Evolutionary conservation across 2,797 vertebrate species (phyloP).

Genomic region (Siniperca obscura): DNA sequence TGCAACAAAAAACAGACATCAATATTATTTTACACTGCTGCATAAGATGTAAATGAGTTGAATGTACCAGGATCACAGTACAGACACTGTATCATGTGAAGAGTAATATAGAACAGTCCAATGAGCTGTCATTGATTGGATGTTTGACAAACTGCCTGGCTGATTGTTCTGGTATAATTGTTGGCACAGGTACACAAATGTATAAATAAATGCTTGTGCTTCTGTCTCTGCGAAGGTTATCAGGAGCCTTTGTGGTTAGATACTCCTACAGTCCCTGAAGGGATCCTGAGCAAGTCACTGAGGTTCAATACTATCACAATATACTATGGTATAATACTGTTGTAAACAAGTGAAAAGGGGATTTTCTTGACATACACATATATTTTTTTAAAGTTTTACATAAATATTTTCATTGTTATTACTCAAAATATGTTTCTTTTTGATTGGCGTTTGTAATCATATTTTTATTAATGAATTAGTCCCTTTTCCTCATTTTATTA

Average conservation of each 20-base stretch:
- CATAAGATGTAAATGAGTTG: background rate
- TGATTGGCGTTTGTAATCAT: background rate
- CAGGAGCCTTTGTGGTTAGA: background rate
- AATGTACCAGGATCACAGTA: background rate
- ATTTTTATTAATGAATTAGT: background rate
- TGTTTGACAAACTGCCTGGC: constrained; percentile 4
- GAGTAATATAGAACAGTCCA: constrained; percentile 19
- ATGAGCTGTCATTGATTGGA: background rate
- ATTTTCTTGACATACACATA: background rate
- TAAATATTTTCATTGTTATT: background rate
- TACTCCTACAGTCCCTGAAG: constrained; percentile 14
- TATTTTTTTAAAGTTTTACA: too few relatives aligned
- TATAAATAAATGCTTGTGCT: constrained; percentile 13
- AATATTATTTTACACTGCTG: background rate
- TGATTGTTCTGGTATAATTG: background rate
- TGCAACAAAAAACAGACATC: background rate
- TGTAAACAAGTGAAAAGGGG: background rate
- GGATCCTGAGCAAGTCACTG: background rate
- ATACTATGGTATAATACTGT: background rate
- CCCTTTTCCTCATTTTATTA: background rate
- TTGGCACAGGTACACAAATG: background rate
- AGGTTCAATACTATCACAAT: background rate
- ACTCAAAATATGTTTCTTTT: too few relatives aligned
- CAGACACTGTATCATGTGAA: background rate
- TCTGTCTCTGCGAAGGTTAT: background rate